A percentile compares a stretch with the other conserved stretches of the same genome.
Evolutionary conservation across 2,113 vertebrate genomes (phyloP).

Genomic region (Gnathonemus longibarbis): DNA sequence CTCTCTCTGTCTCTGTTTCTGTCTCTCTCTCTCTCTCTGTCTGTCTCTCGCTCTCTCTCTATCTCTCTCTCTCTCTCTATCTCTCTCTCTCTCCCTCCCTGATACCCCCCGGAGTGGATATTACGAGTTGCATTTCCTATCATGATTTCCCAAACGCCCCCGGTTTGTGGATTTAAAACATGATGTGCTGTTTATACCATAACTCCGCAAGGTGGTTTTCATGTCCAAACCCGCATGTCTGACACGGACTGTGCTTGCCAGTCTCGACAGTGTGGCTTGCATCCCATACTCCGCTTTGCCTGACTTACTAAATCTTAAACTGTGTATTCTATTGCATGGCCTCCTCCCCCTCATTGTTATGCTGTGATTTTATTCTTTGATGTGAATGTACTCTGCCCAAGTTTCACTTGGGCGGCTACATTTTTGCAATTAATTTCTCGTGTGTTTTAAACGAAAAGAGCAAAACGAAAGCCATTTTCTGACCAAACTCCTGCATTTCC

Average conservation of each 20-base stretch:
- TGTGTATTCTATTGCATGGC: constrained; percentile 44
- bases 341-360: constrained; percentile 32
- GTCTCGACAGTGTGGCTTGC: constrained; percentile 61
- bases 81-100: neutral
- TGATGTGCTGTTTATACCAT: constrained; percentile 44
- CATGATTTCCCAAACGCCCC: constrained; percentile 33
- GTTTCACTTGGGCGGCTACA: constrained; percentile 84
- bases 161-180: constrained; percentile 40
- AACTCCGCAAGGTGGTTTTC: constrained; percentile 53
- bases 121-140: constrained; percentile 31
- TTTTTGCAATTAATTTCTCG: constrained; percentile 79
- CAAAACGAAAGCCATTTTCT: constrained; percentile 77
- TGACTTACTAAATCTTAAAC: constrained; percentile 65
- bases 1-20: constrained; percentile 15
- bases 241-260: constrained; percentile 53
- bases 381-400: constrained; percentile 81
- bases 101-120: neutral
- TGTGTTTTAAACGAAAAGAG: constrained; percentile 69
- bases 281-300: constrained; percentile 77
- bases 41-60: constrained; percentile 1
- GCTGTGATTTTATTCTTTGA: constrained; percentile 71
- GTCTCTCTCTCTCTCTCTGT: constrained; percentile 4
- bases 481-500: constrained; percentile 91
- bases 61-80: neutral
- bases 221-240: constrained; percentile 69